phyloP scores from a whole-genome alignment of 2,888 invertebrate genomes.

The Andricus curvator region DNA sequence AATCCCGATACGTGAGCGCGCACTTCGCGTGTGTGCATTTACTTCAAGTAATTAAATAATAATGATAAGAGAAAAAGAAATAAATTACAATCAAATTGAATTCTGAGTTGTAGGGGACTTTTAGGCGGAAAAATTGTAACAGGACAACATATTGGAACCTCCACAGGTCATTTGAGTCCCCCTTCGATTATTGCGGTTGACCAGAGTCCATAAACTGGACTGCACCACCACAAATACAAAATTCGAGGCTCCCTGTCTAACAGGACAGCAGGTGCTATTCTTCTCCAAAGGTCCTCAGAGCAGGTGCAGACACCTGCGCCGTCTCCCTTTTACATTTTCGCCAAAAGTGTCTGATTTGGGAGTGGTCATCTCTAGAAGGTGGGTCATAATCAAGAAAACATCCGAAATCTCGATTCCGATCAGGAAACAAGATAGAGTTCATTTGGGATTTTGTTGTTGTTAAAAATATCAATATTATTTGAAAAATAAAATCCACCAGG shows the following conservation, averaged over 20 bases:
- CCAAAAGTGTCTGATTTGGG: slow-evolving; percentile 16
- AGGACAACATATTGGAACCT: neutral
- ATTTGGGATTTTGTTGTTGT: too few species aligned
- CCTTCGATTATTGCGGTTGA: slow-evolving; percentile 48
- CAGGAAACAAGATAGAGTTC: neutral
- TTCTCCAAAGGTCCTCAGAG: slow-evolving; percentile 44
- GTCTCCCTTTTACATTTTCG: slow-evolving; percentile 10
- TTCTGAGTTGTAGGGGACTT: neutral
- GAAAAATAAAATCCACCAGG: too few species aligned
- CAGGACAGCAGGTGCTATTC: slow-evolving; percentile 51
- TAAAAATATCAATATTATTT: too few species aligned
- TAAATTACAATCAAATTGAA: neutral
- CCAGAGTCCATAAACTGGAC: slow-evolving; percentile 42
- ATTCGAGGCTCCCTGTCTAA: slow-evolving; percentile 35
- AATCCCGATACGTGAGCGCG: too few species aligned
- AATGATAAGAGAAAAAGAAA: neutral
- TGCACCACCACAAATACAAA: slow-evolving; percentile 33
- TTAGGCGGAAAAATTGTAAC: neutral
- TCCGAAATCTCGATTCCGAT: neutral
- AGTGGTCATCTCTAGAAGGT: neutral
- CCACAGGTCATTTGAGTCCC: slow-evolving; percentile 36
- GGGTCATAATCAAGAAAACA: neutral
- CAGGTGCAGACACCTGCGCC: slow-evolving; percentile 53
- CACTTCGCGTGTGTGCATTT: too few species aligned
- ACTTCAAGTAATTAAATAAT: neutral